Evolutionary conservation across 2,113 vertebrate species (phyloP).

Genomic region (Tychaedon coryphoeus): DNA sequence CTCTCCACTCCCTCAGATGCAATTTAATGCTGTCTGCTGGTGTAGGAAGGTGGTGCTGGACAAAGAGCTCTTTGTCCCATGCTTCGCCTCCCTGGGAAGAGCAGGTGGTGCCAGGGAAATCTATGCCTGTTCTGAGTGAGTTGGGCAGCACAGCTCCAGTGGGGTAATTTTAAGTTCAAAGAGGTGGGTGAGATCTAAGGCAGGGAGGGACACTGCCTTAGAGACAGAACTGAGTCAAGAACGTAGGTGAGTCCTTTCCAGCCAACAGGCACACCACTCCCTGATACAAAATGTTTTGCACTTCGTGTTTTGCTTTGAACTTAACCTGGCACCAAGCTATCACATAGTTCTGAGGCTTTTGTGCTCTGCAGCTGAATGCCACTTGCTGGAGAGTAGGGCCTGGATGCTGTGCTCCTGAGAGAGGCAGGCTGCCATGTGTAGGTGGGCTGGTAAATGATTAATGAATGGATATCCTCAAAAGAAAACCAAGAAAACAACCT

Average conservation of each 20-base stretch:
- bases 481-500: not conserved
- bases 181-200: not conserved
- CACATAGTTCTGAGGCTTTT: not conserved
- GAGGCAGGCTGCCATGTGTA: not conserved
- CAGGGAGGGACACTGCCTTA: not conserved
- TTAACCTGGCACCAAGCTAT: not conserved
- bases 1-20: not conserved
- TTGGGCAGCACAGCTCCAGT: not conserved
- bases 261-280: constrained; percentile 7
- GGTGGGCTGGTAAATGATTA: not conserved
- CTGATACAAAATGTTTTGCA: not conserved
- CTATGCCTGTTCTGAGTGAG: not conserved
- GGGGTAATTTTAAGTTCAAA: constrained; percentile 11
- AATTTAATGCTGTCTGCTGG: not conserved
- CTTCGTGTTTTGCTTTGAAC: constrained; percentile 30
- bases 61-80: not conserved
- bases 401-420: not conserved
- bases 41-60: not conserved
- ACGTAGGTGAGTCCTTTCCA: not conserved
- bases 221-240: not conserved
- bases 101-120: not conserved
- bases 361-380: not conserved
- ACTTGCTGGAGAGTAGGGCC: not conserved
- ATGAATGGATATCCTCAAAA: not conserved
- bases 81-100: not conserved